Conservation (phyloP, 2,888 invertebrate genomes). For the Mythimna lalbum region DNA sequence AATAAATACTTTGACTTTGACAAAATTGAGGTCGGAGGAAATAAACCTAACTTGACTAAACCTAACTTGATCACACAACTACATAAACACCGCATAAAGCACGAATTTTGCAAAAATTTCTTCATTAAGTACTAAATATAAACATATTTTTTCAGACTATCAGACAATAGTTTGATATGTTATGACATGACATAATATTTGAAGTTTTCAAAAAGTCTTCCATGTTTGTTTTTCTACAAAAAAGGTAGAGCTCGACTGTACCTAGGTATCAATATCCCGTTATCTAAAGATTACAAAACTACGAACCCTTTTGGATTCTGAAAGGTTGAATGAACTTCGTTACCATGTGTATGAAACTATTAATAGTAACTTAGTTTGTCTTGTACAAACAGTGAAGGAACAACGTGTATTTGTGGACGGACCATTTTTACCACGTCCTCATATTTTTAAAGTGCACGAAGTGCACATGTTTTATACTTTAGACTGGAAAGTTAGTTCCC, state of each 20-base stretch:
- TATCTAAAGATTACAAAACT: conserved; percentile 46
- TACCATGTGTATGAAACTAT: conserved; percentile 54
- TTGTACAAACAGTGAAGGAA: conserved; percentile 13
- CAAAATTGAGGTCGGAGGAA: too few relatives aligned
- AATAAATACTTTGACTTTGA: too few relatives aligned
- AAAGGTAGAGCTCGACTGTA: conserved; percentile 31
- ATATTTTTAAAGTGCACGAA: conserved; percentile 29
- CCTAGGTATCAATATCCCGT: conserved; percentile 11
- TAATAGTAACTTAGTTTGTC: conserved; percentile 27
- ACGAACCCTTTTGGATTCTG: conserved; percentile 38
- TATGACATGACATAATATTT: conserved; percentile 52
- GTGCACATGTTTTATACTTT: conserved; percentile 4
- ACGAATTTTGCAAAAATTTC: conserved; percentile 44
- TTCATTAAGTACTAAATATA: conserved; percentile 25
- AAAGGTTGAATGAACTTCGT: conserved; percentile 65
- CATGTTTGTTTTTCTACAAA: conserved; percentile 55
- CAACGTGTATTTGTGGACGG: conserved; percentile 2
- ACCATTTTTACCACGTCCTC: conserved; percentile 24
- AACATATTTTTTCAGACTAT: conserved; percentile 20
- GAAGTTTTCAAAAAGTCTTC: conserved; percentile 30
- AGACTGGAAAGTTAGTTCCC: conserved; percentile 21
- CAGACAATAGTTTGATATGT: conserved; percentile 60
- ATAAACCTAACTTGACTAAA: too few relatives aligned
- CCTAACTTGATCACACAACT: conserved; percentile 28
- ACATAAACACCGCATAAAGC: conserved; percentile 16